Percentiles rank a stretch among this genome's conserved stretches.
phyloP scores from a whole-genome alignment of 2,113 vertebrate species.

The Oryzias melastigma region DNA sequence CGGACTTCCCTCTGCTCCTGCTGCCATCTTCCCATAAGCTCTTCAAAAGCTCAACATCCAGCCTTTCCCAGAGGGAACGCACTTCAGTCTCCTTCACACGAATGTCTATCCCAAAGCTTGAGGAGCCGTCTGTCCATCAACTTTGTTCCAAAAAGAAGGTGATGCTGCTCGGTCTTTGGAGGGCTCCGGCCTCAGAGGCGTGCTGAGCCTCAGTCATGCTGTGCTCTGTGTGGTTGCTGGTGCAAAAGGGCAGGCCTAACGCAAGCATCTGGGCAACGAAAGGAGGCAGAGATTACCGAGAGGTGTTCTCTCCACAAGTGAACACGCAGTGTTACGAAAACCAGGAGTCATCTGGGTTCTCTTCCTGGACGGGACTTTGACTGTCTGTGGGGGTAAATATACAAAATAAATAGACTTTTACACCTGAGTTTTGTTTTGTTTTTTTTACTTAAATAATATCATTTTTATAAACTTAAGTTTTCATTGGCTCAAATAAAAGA shows the following conservation, averaged over 20 bases:
- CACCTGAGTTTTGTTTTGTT: too few relatives aligned
- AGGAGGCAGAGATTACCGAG: conserved; percentile 74
- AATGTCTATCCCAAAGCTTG: conserved; percentile 31
- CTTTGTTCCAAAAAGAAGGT: conserved; percentile 42
- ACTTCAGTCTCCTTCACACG: conserved; percentile 58
- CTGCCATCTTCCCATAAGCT: conserved; percentile 86
- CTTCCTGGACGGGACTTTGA: conserved; percentile 11
- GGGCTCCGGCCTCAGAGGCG: conserved; percentile 43
- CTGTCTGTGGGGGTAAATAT: background rate
- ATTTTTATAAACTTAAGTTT: too few relatives aligned
- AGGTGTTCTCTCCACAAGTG: conserved; percentile 68
- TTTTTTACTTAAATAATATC: too few relatives aligned
- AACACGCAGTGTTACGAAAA: conserved; percentile 77
- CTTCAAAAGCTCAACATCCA: conserved; percentile 41
- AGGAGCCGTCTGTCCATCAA: conserved; percentile 56
- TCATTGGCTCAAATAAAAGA: too few relatives aligned
- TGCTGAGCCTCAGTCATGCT: conserved; percentile 31
- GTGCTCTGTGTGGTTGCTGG: conserved; percentile 47
- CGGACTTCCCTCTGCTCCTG: conserved; percentile 84
- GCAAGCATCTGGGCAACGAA: conserved; percentile 61
- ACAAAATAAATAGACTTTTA: too few relatives aligned
- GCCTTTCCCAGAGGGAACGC: conserved; percentile 46
- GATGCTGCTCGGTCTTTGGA: conserved; percentile 29
- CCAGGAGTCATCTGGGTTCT: conserved; percentile 78
- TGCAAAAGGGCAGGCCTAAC: conserved; percentile 49